Conservation (phyloP, 2,113 vertebrate genomes). For the Caranx ignobilis region DNA sequence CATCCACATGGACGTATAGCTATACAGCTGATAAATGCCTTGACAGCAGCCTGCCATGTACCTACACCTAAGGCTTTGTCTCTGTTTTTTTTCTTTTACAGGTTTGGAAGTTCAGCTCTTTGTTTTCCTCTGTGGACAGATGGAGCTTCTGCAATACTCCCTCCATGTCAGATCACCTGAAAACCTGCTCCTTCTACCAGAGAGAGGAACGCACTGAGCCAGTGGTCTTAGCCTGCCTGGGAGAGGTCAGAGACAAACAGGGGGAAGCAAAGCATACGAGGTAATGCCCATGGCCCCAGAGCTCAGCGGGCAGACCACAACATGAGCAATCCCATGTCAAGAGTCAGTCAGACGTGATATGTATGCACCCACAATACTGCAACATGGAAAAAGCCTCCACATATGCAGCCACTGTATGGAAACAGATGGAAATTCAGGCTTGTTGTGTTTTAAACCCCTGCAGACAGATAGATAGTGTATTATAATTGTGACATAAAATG, state of each 20-base stretch:
- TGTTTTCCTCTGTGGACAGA: constrained; percentile 88
- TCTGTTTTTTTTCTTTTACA: constrained; percentile 63
- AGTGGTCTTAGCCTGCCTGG: constrained; percentile 86
- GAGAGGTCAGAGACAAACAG: constrained; percentile 68
- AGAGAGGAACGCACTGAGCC: constrained; percentile 85
- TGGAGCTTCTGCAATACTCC: constrained; percentile 85
- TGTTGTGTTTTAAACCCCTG: neutral
- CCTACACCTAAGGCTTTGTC: constrained; percentile 9
- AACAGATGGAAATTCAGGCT: neutral
- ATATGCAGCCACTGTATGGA: constrained; percentile 7
- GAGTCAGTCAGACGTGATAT: constrained; percentile 21
- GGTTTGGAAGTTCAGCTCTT: constrained; percentile 92
- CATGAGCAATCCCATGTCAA: neutral
- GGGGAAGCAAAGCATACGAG: constrained; percentile 24
- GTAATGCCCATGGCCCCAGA: constrained; percentile 34
- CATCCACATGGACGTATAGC: neutral
- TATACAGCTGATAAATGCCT: constrained; percentile 9
- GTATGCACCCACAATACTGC: neutral
- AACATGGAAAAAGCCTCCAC: neutral
- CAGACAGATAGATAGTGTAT: neutral
- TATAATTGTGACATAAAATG: constrained; percentile 2
- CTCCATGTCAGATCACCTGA: constrained; percentile 92
- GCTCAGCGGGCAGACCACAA: constrained; percentile 30
- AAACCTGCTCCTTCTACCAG: constrained; percentile 89
- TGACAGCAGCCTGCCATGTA: constrained; percentile 22